Base-by-base conservation (phyloP, 2,113 vertebrate genomes). In the Sardina pilchardus region DNA sequence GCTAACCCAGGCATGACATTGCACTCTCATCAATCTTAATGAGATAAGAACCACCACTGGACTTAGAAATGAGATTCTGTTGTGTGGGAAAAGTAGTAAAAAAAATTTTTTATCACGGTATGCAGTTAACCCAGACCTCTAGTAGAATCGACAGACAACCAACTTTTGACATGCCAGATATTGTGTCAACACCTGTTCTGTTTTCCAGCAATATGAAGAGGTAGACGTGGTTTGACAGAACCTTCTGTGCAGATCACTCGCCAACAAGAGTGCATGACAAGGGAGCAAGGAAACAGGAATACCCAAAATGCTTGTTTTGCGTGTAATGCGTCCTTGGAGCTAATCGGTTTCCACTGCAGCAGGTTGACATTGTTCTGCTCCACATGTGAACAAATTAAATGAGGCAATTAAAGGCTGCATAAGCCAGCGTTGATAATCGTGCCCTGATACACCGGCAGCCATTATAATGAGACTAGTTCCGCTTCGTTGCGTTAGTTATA, bases 331-430 rank as follows among this genome's bases (percentile, higher is more conserved):
- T 92, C 92, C 93, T 94, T 92, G 91, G 87, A 94, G 92, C 91
- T 93, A 94, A 94, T 94, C 85, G 82, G 90, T 94, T 93, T 94
- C 91, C 93, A 92, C 91, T 92, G 92, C 90, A 93, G 90, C 92
- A 93, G 93, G 94, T 93, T 94, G 92, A 94, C 94, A 93, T 93
- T 94, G 92, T 94, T 94, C 92, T 44, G 82, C 86, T 92, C 92
- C 90, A 94, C 95, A 95, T 95, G 93, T 93, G 94, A 94, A 94
- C 95, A 94, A 94, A 95, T 95, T 94, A 95, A 95, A 94, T 93
- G 93, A 95, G 92, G 94, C 94, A 95, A 95, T 95, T 95, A 95
- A 95, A 94, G 90, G 93, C 90, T 91, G 93, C 94, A 94, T 95
- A 93, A 94, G 93, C 92, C 91, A 83, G 90, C 88, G 91, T 94